These are phyloP conservation scores for Drosophila paramelanica DNA, from an alignment of 2,888 invertebrate species.

Conservation along the genomic window DNA sequence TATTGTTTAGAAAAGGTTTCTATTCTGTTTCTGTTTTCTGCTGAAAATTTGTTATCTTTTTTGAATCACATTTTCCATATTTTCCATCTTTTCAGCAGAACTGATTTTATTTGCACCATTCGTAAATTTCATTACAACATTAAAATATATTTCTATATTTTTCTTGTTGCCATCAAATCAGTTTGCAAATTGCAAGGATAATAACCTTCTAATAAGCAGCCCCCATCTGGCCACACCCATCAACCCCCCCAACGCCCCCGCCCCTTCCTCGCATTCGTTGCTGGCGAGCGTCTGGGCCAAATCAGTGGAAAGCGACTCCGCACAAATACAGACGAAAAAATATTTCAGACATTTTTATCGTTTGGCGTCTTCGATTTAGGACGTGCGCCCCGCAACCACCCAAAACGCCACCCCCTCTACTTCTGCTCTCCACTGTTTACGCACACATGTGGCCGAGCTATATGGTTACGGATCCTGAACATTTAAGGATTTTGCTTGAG, in stretches of 20 bases:
- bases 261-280: slow-evolving; percentile 23
- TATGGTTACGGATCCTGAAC: slow-evolving; percentile 28
- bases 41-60: too few species aligned
- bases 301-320: slow-evolving; percentile 70
- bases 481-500: slow-evolving; percentile 38
- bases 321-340: slow-evolving; percentile 56
- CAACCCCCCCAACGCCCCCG: slow-evolving; percentile 5
- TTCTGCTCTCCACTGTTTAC: slow-evolving; percentile 3
- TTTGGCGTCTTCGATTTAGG: slow-evolving; percentile 82
- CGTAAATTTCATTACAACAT: slow-evolving; percentile 23
- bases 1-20: too few species aligned
- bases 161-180: slow-evolving; percentile 65
- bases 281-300: slow-evolving; percentile 74
- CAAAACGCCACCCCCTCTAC: neutral
- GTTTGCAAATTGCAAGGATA: slow-evolving; percentile 80
- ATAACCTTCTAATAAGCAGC: slow-evolving; percentile 78
- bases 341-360: slow-evolving; percentile 85
- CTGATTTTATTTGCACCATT: slow-evolving; percentile 2
- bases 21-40: too few species aligned
- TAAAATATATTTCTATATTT: slow-evolving; percentile 2
- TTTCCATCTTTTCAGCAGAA: neutral
- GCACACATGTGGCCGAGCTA: slow-evolving; percentile 18
- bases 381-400: slow-evolving; percentile 42
- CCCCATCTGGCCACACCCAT: slow-evolving; percentile 49
- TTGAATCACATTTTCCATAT: too few species aligned